phyloP scores from a whole-genome alignment of 1,140 invertebrate genomes.

The Trichoplusia ni region DNA sequence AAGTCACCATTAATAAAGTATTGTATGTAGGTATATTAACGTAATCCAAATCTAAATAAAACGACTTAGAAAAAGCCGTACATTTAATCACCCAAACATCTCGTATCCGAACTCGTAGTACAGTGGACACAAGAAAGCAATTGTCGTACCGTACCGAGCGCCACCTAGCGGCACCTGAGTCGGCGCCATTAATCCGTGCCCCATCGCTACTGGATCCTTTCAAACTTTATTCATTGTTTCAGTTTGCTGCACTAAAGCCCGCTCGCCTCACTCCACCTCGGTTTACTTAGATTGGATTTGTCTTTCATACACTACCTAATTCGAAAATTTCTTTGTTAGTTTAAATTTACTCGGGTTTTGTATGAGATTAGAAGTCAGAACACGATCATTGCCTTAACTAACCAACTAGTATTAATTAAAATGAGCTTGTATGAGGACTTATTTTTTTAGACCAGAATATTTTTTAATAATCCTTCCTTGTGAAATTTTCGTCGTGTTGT shows the following conservation, averaged over 20 bases:
- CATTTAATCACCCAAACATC: background rate
- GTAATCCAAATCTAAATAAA: too few species aligned
- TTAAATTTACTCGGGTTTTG: background rate
- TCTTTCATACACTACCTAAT: conserved; percentile 46
- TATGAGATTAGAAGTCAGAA: too few species aligned
- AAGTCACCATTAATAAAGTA: too few species aligned
- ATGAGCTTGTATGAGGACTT: too few species aligned
- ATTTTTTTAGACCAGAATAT: too few species aligned
- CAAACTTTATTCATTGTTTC: conserved; percentile 63
- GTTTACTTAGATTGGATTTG: conserved; percentile 52
- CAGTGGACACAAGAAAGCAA: conserved; percentile 27
- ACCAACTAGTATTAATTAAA: too few species aligned
- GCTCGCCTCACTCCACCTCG: conserved; percentile 28
- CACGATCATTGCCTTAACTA: too few species aligned
- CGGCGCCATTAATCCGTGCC: conserved; percentile 50
- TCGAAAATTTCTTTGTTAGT: conserved; percentile 26
- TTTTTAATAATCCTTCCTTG: too few species aligned
- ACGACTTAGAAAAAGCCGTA: too few species aligned
- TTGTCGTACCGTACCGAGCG: conserved; percentile 26
- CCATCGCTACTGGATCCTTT: conserved; percentile 52
- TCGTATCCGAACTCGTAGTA: background rate
- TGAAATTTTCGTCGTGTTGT: too few species aligned
- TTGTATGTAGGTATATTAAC: too few species aligned
- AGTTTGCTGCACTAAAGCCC: conserved; percentile 47
- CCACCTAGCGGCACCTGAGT: conserved; percentile 48